Base-by-base conservation (phyloP, 2,113 vertebrate species). In the Neofelis nebulosa region DNA sequence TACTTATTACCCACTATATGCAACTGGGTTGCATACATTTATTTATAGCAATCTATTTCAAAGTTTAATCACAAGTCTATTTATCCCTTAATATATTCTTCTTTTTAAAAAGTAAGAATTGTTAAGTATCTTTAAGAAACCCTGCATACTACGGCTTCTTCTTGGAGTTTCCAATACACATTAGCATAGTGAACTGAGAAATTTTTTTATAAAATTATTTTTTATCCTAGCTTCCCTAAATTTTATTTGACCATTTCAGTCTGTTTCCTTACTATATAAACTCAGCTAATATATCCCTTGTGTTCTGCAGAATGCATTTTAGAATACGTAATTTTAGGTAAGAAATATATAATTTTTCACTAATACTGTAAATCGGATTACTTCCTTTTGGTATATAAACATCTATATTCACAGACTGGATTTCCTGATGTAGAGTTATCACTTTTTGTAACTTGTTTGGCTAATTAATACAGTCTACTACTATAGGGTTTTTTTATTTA, bases 231-330 rank as follows among this genome's bases (percentile, higher is more conserved):
- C 9, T 80, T 79, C 48, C 63, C 33, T 84, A 89, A 78, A 81
- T 74, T 92, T 89, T 61, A 85, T 92, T 96, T 92, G 55, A 80
- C 6, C 68, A 52, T 33, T n/a, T 93, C 69, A 36, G 4, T 88
- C 48, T 69, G 0, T 89, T 86, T 73, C 48, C 33, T 73, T 86
- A 16, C 12, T 71, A n/a, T 76, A n/a, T 66, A 82, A 57, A 78
- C 41, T 4, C 38, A 95, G 5, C 6, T 66, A 74, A 38, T 66
- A 33, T 27, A 68, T 61, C 29, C 25, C 15, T 79, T 66, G 3
- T 79, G 6, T 61, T 84, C 33, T 81, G 15, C 16, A n/a, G 18
- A 68, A 66, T 61, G 3, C 33, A 55, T 8, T 82, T 90, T 93
- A 36, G 31, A 55, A 88, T 93, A 87, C 38, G 71, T 12, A 36